These are phyloP conservation scores for Ictidomys tridecemlineatus DNA, from an alignment of 2,113 vertebrate species.

Conservation along the genomic window DNA sequence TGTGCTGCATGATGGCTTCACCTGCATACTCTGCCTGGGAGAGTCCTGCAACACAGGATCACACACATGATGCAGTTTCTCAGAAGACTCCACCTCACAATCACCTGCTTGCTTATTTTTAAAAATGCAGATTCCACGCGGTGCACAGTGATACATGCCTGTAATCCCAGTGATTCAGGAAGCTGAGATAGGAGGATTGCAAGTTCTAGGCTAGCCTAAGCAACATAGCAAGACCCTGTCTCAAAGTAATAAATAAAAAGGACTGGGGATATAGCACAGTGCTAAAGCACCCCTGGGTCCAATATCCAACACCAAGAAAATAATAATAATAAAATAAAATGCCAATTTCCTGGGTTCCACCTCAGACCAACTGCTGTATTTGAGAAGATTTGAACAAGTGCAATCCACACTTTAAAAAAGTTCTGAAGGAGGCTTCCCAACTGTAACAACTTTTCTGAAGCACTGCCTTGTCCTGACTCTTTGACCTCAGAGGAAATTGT, in stretches of 20 bases:
- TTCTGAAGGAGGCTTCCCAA: background rate
- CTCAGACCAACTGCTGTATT: background rate
- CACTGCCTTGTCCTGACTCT: background rate
- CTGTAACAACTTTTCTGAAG: background rate
- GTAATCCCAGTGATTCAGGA: no score
- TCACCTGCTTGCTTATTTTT: background rate
- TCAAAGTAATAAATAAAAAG: no score
- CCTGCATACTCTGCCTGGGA: accelerated
- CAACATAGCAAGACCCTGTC: no score
- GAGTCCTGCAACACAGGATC: background rate
- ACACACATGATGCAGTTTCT: background rate
- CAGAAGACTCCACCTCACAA: background rate
- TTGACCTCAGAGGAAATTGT: background rate
- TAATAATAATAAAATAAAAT: background rate
- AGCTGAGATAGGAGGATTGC: no score
- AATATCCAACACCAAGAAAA: no score
- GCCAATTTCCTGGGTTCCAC: background rate
- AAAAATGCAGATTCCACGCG: background rate
- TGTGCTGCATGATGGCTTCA: accelerated
- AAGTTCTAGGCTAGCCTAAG: no score
- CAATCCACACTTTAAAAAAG: background rate
- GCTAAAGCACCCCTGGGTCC: no score
- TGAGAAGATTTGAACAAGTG: background rate
- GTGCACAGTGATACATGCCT: no score
- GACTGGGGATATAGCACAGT: no score